phyloP scores from a whole-genome alignment of 2,113 vertebrate species.

The Triplophysa siluroides region DNA sequence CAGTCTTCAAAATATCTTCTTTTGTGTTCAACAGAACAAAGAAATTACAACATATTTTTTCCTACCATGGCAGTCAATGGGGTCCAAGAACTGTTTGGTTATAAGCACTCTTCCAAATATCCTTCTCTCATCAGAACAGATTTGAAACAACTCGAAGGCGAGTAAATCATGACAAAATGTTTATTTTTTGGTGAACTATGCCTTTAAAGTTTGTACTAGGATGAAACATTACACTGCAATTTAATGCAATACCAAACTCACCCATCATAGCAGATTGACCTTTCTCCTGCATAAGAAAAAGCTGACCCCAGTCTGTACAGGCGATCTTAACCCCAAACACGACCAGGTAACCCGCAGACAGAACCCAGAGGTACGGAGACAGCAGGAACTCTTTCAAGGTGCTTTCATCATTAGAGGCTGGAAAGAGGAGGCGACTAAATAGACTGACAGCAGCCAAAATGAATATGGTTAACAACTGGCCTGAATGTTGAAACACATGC shows the following conservation, averaged over 20 bases:
- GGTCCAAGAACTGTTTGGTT: no score
- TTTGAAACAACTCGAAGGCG: no score
- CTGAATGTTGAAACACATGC: neutral
- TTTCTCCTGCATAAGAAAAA: slow-evolving; percentile 97
- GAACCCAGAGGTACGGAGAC: slow-evolving; percentile 94
- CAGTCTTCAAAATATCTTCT: no score
- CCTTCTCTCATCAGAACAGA: no score
- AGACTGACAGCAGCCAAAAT: neutral
- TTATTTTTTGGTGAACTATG: no score
- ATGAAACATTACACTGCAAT: no score
- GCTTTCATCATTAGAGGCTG: slow-evolving; percentile 74
- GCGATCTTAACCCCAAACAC: slow-evolving; percentile 97
- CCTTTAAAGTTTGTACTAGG: no score
- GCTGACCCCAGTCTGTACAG: slow-evolving; percentile 96
- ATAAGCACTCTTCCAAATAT: no score
- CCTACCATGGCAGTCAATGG: no score
- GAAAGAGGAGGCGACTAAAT: neutral
- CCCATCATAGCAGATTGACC: slow-evolving; percentile 90
- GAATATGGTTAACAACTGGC: neutral
- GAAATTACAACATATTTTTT: no score
- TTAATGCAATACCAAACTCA: slow-evolving; percentile 54
- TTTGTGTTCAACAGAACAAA: no score
- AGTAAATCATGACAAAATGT: no score
- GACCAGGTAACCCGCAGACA: slow-evolving; percentile 89
- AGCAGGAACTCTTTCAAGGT: slow-evolving; percentile 88